Evolutionary conservation across 2,113 vertebrate species (phyloP), one percentile per base, ranked within the genome.

Genomic region (Monopterus albus): DNA sequence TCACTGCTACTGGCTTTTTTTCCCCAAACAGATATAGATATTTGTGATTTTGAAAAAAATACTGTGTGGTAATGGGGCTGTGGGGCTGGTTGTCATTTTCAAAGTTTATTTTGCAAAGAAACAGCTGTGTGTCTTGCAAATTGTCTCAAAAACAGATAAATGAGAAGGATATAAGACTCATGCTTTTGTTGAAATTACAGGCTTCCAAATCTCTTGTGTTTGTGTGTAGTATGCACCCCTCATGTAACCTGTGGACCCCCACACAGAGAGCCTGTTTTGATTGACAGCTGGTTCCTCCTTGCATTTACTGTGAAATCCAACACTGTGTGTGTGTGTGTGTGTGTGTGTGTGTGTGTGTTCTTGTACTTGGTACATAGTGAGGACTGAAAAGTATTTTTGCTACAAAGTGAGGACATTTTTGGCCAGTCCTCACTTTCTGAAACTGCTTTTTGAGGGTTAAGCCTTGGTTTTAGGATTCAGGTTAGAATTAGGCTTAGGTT

Each of bases 71-170:
- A 65, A 84, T 62, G 40, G 58, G 45, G 40, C 18, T 52, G n/a
- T 62, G 40, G 58, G 45, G n/a, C n/a, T 59, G 38, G 25, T 60
- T 79, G 64, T 72, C 61, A 60, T 77, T 78, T 83, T 26, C 43
- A 60, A 76, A 72, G 62, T 72, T 78, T 36, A 55, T 86, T 77
- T 82, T 75, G 38, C 15, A 38, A 9, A 60, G 23, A 46, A 79
- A 80, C 81, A 86, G 75, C 79, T 84, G 79, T 73, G 79, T 49
- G 53, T 75, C 59, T 63, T 7, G 8, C 57, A 53, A 72, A 82
- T 68, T 71, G 73, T 81, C 63, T 65, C 53, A n/a, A 66, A 46
- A 52, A 62, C 52, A 60, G 56, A 90, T 83, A 78, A 86, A 87
- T 86, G 72, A 75, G 43, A 78, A 75, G 67, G 70, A 73, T 57